Evolutionary conservation across 2,888 invertebrate genomes (phyloP).

Genomic region (Sphinx pinastri): DNA sequence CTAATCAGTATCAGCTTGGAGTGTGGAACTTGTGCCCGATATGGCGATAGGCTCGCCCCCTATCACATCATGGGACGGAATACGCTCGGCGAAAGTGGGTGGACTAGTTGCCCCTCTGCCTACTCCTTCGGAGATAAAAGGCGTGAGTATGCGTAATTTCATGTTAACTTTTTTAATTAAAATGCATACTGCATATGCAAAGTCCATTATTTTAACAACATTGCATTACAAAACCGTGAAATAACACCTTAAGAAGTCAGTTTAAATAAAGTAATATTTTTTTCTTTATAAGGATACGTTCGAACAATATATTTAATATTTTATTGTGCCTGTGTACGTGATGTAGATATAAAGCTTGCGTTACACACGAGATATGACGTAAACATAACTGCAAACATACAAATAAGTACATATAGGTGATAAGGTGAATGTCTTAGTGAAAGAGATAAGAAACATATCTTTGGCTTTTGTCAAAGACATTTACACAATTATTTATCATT

Average conservation of each 20-base stretch:
- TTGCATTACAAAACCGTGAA: background rate
- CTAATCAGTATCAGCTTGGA: too few species aligned
- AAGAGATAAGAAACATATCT: background rate
- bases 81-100: too few species aligned
- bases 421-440: background rate
- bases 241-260: background rate
- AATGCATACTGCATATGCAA: background rate
- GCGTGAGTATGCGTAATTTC: too few species aligned
- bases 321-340: slow-evolving; percentile 13
- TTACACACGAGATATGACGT: slow-evolving; percentile 11
- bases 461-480: too few species aligned
- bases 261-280: background rate
- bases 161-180: too few species aligned
- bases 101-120: too few species aligned
- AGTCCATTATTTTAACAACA: background rate
- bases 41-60: too few species aligned
- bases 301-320: slow-evolving; percentile 7
- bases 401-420: background rate
- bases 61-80: too few species aligned
- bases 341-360: slow-evolving; percentile 25
- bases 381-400: background rate
- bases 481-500: too few species aligned
- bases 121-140: too few species aligned
- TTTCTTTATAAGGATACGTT: background rate
- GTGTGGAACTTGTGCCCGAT: too few species aligned